Evolutionary conservation across 1,140 invertebrate genomes (phyloP), one percentile per base, ranked within the genome.

Genomic region (Halesus radiatus): DNA sequence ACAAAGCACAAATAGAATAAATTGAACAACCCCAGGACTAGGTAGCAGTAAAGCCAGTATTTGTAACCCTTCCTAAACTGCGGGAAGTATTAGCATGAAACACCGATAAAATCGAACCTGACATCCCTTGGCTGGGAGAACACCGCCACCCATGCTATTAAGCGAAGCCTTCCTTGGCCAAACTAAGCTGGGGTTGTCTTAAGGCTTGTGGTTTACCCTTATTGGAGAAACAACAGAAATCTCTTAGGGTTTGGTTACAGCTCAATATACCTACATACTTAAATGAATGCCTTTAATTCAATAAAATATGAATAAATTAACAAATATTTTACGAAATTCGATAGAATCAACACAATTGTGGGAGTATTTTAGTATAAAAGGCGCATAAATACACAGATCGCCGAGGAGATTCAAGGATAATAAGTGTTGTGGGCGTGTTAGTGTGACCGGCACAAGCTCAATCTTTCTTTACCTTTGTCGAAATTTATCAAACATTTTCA

Each of bases 71-170:
- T 45, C 37, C 29, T 6, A 66, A 26, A 29, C 62, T 22, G 23
- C n/a, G 66, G 66, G 37, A 13, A 37, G 23, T 58, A 81, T 78
- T 81, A 78, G 75, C 76, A 81, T 81, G 45, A 78, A 72, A 81
- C 58, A 23, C 80, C 76, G 74, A 81, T 81, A 81, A 81, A 78
- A 78, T 81, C 76, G 75, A 81, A 81, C 75, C 29, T 56, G 45
- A 78, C 60, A 75, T 80, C 72, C 68, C 79, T n/a, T 18, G 52
- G 37, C 37, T 15, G n/a, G 10, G 16, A 60, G n/a, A 29, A 53
- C 13, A 45, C n/a, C n/a, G 37, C 32, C 66, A 23, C 66, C 66
- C 66, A 50, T 7, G 15, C n/a, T 50, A 70, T 70, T 70, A 70
- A 37, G 29, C 66, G 62, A 66, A 32, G 16, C 23, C 16, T 32